Percentiles rank a stretch among this genome's conserved stretches.
phyloP scores from a whole-genome alignment of 1,140 invertebrate genomes.

The Microplitis demolitor region DNA sequence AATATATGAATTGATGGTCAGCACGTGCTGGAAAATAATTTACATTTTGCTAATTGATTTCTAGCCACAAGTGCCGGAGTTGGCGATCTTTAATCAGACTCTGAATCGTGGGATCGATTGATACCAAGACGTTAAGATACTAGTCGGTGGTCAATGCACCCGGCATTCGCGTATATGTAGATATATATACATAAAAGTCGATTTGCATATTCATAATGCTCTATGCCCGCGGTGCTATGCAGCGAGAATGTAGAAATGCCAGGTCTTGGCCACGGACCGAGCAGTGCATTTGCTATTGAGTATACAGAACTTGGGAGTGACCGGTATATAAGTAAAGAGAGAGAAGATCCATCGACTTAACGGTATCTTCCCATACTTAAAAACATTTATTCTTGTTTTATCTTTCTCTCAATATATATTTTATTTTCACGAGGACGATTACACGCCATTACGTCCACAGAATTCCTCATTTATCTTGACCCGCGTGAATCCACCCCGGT shows the following conservation, averaged over 20 bases:
- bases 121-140: neutral
- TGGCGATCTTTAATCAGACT: no score
- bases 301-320: slow-evolving; percentile 23
- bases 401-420: neutral
- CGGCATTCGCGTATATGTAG: slow-evolving; percentile 34
- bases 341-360: neutral
- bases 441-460: neutral
- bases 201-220: slow-evolving; percentile 45
- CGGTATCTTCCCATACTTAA: neutral
- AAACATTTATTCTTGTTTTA: neutral
- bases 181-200: slow-evolving; percentile 6
- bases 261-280: slow-evolving; percentile 23
- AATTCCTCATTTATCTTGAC: slow-evolving; percentile 3
- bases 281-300: slow-evolving; percentile 9
- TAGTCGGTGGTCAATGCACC: slow-evolving; percentile 38
- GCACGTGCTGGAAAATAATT: no score
- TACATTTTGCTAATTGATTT: no score
- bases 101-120: slow-evolving; percentile 2
- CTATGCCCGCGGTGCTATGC: slow-evolving; percentile 32
- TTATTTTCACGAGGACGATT: slow-evolving; percentile 2
- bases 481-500: neutral
- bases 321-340: neutral
- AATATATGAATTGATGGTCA: no score
- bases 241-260: slow-evolving; percentile 40
- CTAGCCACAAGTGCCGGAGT: no score